Conservation (phyloP, 1,140 invertebrate genomes). For the Ceratina australensis region DNA sequence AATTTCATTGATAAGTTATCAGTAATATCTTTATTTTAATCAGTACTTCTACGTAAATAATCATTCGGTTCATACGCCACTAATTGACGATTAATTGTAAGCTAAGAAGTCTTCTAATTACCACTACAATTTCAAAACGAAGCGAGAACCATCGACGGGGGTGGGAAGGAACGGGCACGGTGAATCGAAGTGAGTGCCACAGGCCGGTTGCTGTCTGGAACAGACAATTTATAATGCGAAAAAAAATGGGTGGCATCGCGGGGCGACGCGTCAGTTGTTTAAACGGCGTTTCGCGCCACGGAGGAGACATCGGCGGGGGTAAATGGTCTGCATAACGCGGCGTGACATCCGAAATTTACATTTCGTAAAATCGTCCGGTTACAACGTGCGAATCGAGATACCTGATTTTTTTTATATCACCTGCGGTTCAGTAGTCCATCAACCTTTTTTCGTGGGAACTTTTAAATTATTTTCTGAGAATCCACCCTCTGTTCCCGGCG, state of each 20-base stretch:
- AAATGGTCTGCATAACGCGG: conserved; percentile 52
- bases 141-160: conserved; percentile 34
- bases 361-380: conserved; percentile 47
- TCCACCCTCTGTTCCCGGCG: conserved; percentile 8
- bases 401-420: conserved; percentile 40
- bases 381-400: conserved; percentile 33
- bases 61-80: too few relatives aligned
- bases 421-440: too few relatives aligned
- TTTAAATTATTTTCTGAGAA: conserved; percentile 47
- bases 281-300: conserved; percentile 38
- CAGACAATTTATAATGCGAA: conserved; percentile 73
- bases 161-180: conserved; percentile 1
- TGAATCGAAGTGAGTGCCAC: conserved; percentile 35
- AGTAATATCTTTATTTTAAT: too few relatives aligned
- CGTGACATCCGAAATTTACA: conserved; percentile 31
- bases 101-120: conserved; percentile 3
- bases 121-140: neutral
- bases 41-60: too few relatives aligned
- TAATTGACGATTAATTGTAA: too few relatives aligned
- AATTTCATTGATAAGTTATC: too few relatives aligned
- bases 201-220: conserved; percentile 61
- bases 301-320: conserved; percentile 48
- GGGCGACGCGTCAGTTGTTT: conserved; percentile 51
- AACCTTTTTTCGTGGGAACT: neutral
- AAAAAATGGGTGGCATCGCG: conserved; percentile 51